Percentiles rank a stretch among this genome's conserved stretches.
Evolutionary conservation across 1,140 invertebrate genomes (phyloP).

Genomic region (Atta texana): DNA sequence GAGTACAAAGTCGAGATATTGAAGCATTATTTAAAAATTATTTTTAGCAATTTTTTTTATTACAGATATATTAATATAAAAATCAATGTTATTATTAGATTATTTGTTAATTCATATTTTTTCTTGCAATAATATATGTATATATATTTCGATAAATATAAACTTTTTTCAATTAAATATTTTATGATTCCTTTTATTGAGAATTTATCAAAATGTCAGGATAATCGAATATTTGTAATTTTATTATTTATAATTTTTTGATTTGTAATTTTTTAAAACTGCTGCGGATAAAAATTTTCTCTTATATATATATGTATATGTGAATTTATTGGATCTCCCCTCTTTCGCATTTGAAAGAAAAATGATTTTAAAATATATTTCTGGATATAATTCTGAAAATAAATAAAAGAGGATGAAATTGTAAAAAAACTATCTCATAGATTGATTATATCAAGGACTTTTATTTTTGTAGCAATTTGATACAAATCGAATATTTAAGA

Average conservation of each 20-base stretch:
- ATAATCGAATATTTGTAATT: not conserved
- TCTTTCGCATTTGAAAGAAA: not conserved
- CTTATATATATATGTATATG: not conserved
- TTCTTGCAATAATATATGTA: not conserved
- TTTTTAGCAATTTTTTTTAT: too few species aligned
- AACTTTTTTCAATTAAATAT: too few species aligned
- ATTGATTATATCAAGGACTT: not conserved
- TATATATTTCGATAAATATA: not conserved
- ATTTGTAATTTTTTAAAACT: not conserved
- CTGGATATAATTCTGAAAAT: not conserved
- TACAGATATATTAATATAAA: too few species aligned
- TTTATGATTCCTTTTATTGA: not conserved
- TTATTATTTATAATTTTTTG: not conserved
- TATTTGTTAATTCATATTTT: not conserved
- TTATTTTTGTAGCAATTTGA: slow-evolving; percentile 12
- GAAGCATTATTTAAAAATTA: too few species aligned
- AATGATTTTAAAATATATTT: not conserved
- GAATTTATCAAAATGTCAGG: not conserved
- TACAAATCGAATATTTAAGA: slow-evolving; percentile 12
- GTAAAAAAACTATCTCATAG: not conserved
- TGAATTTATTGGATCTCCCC: not conserved
- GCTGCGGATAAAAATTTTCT: not conserved
- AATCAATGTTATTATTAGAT: too few species aligned
- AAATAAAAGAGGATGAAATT: not conserved
- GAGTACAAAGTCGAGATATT: too few species aligned